Conservation (phyloP, 2,888 invertebrate genomes). For the Agrotis puta region DNA sequence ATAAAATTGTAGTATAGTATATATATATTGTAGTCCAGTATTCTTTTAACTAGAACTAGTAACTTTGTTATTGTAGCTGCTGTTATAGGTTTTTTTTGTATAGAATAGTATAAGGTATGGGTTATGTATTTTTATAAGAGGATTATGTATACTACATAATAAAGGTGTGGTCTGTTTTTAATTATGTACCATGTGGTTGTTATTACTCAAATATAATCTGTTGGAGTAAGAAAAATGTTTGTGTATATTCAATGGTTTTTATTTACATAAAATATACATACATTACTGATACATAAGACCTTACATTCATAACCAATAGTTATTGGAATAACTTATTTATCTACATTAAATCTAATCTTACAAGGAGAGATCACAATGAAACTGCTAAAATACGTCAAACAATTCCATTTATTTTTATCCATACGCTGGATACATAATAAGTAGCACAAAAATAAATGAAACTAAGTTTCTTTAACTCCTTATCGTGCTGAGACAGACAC, state of each 20-base stretch:
- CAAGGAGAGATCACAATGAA: slow-evolving; percentile 87
- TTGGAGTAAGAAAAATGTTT: slow-evolving; percentile 66
- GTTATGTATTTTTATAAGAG: neutral
- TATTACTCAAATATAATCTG: slow-evolving; percentile 45
- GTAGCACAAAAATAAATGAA: slow-evolving; percentile 89
- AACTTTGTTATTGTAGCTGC: neutral
- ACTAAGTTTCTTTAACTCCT: slow-evolving; percentile 74
- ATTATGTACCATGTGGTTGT: neutral
- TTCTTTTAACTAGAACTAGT: too few species aligned
- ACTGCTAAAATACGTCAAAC: slow-evolving; percentile 77
- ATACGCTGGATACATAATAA: slow-evolving; percentile 57
- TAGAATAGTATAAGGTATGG: neutral
- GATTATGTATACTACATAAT: neutral
- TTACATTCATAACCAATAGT: slow-evolving; percentile 58
- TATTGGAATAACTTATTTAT: slow-evolving; percentile 55
- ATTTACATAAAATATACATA: slow-evolving; percentile 80
- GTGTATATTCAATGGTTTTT: slow-evolving; percentile 71
- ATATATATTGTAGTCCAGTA: too few species aligned
- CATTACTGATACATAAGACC: slow-evolving; percentile 67
- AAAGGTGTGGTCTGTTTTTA: slow-evolving; percentile 1
- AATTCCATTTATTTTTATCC: slow-evolving; percentile 90
- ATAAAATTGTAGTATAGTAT: too few species aligned
- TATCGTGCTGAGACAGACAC: slow-evolving; percentile 96
- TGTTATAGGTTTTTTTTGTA: neutral
- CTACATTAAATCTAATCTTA: slow-evolving; percentile 64